A percentile compares a stretch with the other conserved stretches of the same genome.
These are phyloP conservation scores for Ctenopoma kingsleyae DNA, from an alignment of 2,797 vertebrate species.

Conservation along the genomic window DNA sequence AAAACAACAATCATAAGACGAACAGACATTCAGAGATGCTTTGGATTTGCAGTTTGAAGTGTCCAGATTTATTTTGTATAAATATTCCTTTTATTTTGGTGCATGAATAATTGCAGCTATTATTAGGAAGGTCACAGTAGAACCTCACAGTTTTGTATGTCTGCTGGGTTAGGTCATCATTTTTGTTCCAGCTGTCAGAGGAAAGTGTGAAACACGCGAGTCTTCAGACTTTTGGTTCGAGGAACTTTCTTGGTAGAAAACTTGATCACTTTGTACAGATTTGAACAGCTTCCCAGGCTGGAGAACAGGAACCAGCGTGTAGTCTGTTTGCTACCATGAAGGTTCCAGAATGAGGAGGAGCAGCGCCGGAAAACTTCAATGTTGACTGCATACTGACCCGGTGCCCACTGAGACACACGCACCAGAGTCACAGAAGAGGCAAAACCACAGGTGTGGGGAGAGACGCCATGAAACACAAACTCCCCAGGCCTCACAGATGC, in stretches of 20 bases:
- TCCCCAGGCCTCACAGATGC: slow-evolving; percentile 62
- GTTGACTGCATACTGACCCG: slow-evolving; percentile 73
- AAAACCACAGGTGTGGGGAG: slow-evolving; percentile 67
- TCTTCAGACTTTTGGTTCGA: slow-evolving; percentile 71
- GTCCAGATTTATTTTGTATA: slow-evolving; percentile 4
- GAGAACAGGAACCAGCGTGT: slow-evolving; percentile 56
- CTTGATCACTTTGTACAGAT: slow-evolving; percentile 73
- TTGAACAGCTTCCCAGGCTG: slow-evolving; percentile 57
- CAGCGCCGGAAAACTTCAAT: slow-evolving; percentile 82
- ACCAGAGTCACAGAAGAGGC: slow-evolving; percentile 78
- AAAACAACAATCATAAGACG: not conserved
- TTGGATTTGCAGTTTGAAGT: too few species aligned
- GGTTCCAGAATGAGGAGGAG: slow-evolving; percentile 77
- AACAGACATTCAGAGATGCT: not conserved
- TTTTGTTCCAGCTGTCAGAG: slow-evolving; percentile 66
- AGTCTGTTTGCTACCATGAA: slow-evolving; percentile 57
- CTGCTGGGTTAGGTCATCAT: slow-evolving; percentile 5
- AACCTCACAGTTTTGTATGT: not conserved
- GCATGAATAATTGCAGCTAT: too few species aligned
- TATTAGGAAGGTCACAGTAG: not conserved
- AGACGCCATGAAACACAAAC: slow-evolving; percentile 71
- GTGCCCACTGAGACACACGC: slow-evolving; percentile 69
- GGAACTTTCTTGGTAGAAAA: slow-evolving; percentile 64
- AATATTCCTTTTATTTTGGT: not conserved
- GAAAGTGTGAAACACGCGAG: slow-evolving; percentile 82